Percentiles rank a stretch among this genome's conserved stretches.
These are phyloP conservation scores for Drosophila parabipectinata DNA, from an alignment of 1,140 invertebrate genomes.

Conservation along the genomic window DNA sequence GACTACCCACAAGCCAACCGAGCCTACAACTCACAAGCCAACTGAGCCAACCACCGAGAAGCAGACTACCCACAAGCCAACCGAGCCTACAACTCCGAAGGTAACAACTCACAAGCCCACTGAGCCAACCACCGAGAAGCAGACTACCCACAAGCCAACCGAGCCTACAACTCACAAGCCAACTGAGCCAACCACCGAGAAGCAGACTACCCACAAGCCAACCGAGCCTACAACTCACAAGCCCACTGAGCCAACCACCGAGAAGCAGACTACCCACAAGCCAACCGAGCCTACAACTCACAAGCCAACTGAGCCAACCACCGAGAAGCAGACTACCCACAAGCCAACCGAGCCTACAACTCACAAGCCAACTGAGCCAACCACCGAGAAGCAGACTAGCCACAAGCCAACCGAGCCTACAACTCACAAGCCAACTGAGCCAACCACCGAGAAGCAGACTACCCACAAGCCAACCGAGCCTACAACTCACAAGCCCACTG, in stretches of 20 bases:
- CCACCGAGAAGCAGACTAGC: neutral
- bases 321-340: too few species aligned
- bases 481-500: neutral
- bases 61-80: neutral
- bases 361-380: neutral
- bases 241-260: neutral
- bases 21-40: slow-evolving; percentile 4
- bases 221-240: neutral
- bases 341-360: neutral
- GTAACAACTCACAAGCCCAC: neutral
- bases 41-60: slow-evolving; percentile 1
- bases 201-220: neutral
- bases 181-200: neutral
- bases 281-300: neutral
- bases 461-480: neutral
- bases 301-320: neutral
- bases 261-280: slow-evolving; percentile 1
- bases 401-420: too few species aligned
- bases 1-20: neutral
- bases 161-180: neutral
- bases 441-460: neutral
- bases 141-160: slow-evolving; percentile 3
- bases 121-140: neutral
- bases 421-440: neutral
- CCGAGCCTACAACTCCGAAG: slow-evolving; percentile 1